Conservation (phyloP, 2,113 vertebrate species). For the Marcusenius ussheri region DNA sequence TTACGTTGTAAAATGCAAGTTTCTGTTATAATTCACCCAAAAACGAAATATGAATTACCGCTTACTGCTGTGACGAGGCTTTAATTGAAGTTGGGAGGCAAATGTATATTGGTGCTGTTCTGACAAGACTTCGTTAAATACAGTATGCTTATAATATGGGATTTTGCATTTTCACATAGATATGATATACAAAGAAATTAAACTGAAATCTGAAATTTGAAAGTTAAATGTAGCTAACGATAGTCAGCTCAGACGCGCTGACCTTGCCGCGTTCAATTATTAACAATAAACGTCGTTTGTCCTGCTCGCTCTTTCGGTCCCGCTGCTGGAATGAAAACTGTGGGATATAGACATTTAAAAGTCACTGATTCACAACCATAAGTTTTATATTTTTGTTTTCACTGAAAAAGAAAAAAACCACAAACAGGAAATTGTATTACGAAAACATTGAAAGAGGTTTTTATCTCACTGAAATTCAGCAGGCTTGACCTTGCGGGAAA, state of each 20-base stretch:
- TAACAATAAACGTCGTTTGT: neutral
- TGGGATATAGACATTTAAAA: neutral
- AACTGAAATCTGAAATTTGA: neutral
- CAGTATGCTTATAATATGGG: neutral
- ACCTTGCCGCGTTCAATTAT: slow-evolving; percentile 2
- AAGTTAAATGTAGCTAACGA: neutral
- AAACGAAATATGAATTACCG: neutral
- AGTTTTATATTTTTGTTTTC: neutral
- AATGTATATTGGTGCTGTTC: neutral
- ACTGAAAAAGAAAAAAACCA: neutral
- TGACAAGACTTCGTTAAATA: neutral
- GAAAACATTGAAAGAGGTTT: neutral
- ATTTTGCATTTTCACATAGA: too few relatives aligned
- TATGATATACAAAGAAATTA: neutral
- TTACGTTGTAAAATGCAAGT: neutral
- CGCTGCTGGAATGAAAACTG: neutral
- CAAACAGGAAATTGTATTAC: neutral
- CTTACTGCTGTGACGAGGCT: neutral
- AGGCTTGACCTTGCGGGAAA: neutral
- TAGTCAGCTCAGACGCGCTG: neutral
- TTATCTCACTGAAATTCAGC: neutral
- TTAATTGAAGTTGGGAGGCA: neutral
- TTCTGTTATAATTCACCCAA: neutral
- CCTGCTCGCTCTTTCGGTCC: neutral
- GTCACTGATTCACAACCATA: neutral